Base-by-base conservation (phyloP, 2,797 vertebrate species). In the Ctenochaetus hawaiiensis region DNA sequence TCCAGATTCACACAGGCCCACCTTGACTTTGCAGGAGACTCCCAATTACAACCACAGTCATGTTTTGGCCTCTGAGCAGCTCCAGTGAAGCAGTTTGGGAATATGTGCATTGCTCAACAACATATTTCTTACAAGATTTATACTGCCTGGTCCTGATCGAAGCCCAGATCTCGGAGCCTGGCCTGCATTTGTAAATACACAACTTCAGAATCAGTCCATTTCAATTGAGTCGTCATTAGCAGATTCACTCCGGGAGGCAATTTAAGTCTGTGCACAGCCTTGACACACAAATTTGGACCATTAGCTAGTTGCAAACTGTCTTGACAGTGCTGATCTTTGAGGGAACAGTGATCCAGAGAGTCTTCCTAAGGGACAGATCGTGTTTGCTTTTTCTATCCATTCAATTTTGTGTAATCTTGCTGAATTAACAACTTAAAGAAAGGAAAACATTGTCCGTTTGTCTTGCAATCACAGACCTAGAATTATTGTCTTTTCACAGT, bases 131-230 rank as follows among this genome's bases (percentile, higher is more conserved):
- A n/a, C 8, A 48, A 30, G 17, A 58, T 45, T 62, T 26, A 64
- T 63, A 0, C 43, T n/a, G 26, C 12, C 13, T 13, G 45, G 56
- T 58, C 37, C 17, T 17, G 39, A 51, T 74, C 0, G 9, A 56
- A 51, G 66, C 7, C 39, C 43, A 44, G 14, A 44, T 51, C 39
- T 47, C 12, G 14, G 9, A 22, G 37, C 17, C 67, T 8, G 26
- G 53, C 16, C 20, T 13, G 54, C 53, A 30, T 52, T 64, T 47
- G 17, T 30, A 16, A 63, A 18, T 8, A 37, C 17, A n/a, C 54
- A 26, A 61, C n/a, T 59, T 67, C 57, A 62, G 30, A 58, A 65
- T 58, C 11, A 45, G 11, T 62, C 56, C 14, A 17, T 61, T 62
- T 34, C 22, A 60, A 13, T 9, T 3, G 26, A 67, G 30, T 53